Conservation (phyloP, 2,888 invertebrate species). For the Ennomos quercinarius region DNA sequence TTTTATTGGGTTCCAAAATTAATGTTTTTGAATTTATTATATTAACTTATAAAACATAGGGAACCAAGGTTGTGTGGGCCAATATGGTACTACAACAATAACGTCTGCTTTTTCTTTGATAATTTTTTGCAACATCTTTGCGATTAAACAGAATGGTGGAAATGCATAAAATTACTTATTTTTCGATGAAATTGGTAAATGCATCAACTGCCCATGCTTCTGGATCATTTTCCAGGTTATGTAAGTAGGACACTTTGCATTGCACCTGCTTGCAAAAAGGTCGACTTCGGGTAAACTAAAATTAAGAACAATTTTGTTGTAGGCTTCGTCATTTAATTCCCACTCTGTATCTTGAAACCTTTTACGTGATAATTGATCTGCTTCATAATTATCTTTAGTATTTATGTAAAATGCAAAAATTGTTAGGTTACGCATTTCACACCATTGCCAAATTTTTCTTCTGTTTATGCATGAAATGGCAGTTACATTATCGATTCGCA, state of each 20-base stretch:
- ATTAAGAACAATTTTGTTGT: background rate
- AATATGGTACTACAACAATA: slow-evolving; percentile 31
- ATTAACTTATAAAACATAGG: slow-evolving; percentile 20
- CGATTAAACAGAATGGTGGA: slow-evolving; percentile 34
- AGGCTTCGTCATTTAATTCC: slow-evolving; percentile 6
- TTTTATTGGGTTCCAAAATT: slow-evolving; percentile 18
- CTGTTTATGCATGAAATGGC: slow-evolving; percentile 18
- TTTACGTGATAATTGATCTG: slow-evolving; percentile 9
- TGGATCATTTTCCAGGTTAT: slow-evolving; percentile 29
- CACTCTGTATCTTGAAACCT: slow-evolving; percentile 7
- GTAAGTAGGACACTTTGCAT: slow-evolving; percentile 39
- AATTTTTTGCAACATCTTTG: slow-evolving; percentile 31
- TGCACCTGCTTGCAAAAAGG: slow-evolving; percentile 49
- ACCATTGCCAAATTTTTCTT: slow-evolving; percentile 24
- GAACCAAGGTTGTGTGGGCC: slow-evolving; percentile 32
- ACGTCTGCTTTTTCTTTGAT: slow-evolving; percentile 19
- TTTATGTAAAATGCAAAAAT: slow-evolving; percentile 17
- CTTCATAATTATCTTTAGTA: slow-evolving; percentile 13
- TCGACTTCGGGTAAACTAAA: slow-evolving; percentile 23
- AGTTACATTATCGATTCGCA: slow-evolving; percentile 15
- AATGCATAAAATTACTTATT: slow-evolving; percentile 34
- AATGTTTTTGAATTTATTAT: slow-evolving; percentile 16
- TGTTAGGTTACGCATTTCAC: slow-evolving; percentile 10
- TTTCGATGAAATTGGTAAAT: slow-evolving; percentile 31
- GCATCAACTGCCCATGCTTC: slow-evolving; percentile 31